phyloP scores from a whole-genome alignment of 1,140 invertebrate genomes.

The Thaumatotibia leucotreta region DNA sequence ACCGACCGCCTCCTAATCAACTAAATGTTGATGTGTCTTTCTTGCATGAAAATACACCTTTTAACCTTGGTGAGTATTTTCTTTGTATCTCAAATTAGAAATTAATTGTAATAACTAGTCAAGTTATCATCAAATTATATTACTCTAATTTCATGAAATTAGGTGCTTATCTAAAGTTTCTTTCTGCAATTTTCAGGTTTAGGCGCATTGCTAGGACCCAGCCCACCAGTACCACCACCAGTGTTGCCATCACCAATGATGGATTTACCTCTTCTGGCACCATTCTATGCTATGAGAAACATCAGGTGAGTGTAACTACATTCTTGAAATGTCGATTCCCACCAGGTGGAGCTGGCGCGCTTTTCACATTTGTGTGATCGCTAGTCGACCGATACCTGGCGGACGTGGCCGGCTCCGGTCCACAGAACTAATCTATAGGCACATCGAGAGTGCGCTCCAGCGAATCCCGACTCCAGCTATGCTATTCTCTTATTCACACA shows the following conservation, averaged over 20 bases:
- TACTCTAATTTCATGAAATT: background rate
- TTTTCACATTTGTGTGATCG: no score
- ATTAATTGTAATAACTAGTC: no score
- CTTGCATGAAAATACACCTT: slow-evolving; percentile 59
- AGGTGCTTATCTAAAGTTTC: no score
- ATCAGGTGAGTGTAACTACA: slow-evolving; percentile 59
- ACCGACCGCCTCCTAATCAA: slow-evolving; percentile 55
- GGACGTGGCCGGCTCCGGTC: no score
- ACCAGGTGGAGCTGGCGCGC: no score
- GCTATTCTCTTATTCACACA: no score
- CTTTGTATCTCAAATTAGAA: background rate
- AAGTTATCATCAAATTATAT: no score
- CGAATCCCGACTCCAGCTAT: no score
- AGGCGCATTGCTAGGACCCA: slow-evolving; percentile 52
- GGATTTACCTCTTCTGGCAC: slow-evolving; percentile 56
- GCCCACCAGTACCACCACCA: slow-evolving; percentile 49
- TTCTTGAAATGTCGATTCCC: no score
- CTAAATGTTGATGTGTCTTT: slow-evolving; percentile 65
- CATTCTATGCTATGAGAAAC: slow-evolving; percentile 60
- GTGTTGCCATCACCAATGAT: slow-evolving; percentile 57
- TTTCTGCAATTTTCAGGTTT: slow-evolving; percentile 50
- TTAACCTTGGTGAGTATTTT: slow-evolving; percentile 55
- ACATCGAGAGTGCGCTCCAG: no score
- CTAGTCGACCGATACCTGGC: no score
- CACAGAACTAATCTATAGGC: no score